phyloP scores from a whole-genome alignment of 2,797 vertebrate species.

The Arrhamphus sclerolepis region DNA sequence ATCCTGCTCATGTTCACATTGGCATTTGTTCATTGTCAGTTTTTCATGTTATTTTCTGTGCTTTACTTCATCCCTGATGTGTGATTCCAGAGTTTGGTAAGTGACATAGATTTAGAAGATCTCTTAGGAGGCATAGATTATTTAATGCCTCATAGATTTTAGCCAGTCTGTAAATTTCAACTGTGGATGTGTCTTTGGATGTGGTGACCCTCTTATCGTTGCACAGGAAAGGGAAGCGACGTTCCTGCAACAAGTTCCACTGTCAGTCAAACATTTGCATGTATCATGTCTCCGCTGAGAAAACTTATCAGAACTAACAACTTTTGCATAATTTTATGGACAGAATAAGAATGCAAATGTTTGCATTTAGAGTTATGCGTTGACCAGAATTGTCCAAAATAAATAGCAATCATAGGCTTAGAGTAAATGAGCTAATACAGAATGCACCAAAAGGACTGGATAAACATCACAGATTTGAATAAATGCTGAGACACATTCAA shows the following conservation, averaged over 20 bases:
- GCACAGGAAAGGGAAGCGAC: not conserved
- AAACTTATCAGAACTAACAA: slow-evolving; percentile 2
- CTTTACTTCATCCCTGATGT: slow-evolving; percentile 48
- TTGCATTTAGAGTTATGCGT: not conserved
- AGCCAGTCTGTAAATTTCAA: slow-evolving; percentile 10
- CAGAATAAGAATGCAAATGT: slow-evolving; percentile 3
- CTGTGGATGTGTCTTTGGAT: slow-evolving; percentile 23
- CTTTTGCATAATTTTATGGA: slow-evolving; percentile 5
- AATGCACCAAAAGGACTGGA: not conserved
- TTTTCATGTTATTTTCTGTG: slow-evolving; percentile 54
- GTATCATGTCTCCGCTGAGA: slow-evolving; percentile 2
- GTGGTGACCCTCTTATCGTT: slow-evolving; percentile 2
- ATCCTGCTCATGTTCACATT: slow-evolving; percentile 27
- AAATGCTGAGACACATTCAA: not conserved
- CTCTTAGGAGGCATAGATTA: slow-evolving; percentile 5
- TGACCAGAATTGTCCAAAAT: not conserved
- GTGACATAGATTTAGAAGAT: slow-evolving; percentile 27
- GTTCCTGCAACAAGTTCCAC: not conserved
- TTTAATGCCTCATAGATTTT: slow-evolving; percentile 7
- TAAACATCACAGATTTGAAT: not conserved
- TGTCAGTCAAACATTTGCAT: slow-evolving; percentile 4
- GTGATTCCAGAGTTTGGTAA: slow-evolving; percentile 68
- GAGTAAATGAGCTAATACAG: not conserved
- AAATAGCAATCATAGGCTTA: not conserved
- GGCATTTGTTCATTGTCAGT: slow-evolving; percentile 30